A percentile compares a stretch with the other conserved stretches of the same genome.
phyloP scores from a whole-genome alignment of 2,888 invertebrate genomes.

The Theretra japonica region DNA sequence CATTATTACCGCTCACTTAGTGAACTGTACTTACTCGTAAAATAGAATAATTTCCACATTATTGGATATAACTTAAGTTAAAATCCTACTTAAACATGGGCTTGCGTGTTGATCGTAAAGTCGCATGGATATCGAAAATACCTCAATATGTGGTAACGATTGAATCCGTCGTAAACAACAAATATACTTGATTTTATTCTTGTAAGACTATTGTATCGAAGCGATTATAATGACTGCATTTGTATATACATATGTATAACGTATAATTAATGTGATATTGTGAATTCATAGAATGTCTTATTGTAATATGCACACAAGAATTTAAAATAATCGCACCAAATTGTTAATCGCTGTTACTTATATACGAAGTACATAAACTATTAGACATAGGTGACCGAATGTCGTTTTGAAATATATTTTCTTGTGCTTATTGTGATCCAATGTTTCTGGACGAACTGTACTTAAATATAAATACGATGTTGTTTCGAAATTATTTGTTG shows the following conservation, averaged over 20 bases:
- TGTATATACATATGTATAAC: constrained; percentile 14
- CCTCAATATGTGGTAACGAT: not conserved
- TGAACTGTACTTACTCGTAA: not conserved
- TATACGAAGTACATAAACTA: constrained; percentile 35
- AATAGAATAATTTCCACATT: not conserved
- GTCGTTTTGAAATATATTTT: constrained; percentile 48
- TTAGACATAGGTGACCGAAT: constrained; percentile 23
- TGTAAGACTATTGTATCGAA: constrained; percentile 6
- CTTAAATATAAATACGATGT: constrained; percentile 68
- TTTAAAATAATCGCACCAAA: constrained; percentile 28
- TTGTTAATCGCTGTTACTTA: constrained; percentile 45
- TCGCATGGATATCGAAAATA: not conserved
- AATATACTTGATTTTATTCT: not conserved
- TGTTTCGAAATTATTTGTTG: constrained; percentile 73
- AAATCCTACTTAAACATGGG: not conserved
- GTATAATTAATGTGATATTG: constrained; percentile 27
- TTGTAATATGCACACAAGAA: constrained; percentile 26
- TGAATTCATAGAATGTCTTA: constrained; percentile 27
- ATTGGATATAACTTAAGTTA: not conserved
- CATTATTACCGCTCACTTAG: constrained; percentile 16
- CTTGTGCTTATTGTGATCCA: constrained; percentile 57
- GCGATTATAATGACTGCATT: constrained; percentile 23
- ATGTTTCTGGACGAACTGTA: constrained; percentile 66
- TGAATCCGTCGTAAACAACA: not conserved
- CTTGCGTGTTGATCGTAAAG: not conserved